Percentiles rank a stretch among this genome's conserved stretches.
These are phyloP conservation scores for Psittacula cyanocephala DNA, from an alignment of 2,113 vertebrate species.

Conservation along the genomic window DNA sequence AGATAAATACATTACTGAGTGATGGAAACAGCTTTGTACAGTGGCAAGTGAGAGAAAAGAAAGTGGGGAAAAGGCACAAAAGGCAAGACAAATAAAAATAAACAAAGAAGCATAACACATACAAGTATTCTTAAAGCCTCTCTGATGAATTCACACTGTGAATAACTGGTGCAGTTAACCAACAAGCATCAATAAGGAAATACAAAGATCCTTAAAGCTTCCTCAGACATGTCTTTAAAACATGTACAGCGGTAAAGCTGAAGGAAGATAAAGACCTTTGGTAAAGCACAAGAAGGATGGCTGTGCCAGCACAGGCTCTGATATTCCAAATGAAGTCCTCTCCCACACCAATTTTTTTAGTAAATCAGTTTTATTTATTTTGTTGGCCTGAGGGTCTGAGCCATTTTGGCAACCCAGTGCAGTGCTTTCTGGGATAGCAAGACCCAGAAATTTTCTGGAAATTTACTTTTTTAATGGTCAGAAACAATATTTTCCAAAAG, in stretches of 20 bases:
- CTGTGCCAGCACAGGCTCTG: not conserved
- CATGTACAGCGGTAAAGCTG: not conserved
- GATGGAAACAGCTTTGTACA: conserved; percentile 8
- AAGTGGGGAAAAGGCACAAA: not conserved
- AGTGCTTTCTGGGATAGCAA: not conserved
- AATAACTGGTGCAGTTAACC: not conserved
- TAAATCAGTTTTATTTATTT: not conserved
- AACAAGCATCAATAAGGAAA: not conserved
- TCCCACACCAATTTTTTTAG: not conserved
- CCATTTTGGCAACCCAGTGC: not conserved
- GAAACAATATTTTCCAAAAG: not conserved
- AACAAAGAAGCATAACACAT: not conserved
- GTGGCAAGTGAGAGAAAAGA: not conserved
- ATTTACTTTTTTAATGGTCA: not conserved
- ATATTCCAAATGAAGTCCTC: not conserved
- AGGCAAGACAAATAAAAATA: not conserved
- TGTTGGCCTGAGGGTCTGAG: not conserved
- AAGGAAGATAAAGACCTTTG: not conserved
- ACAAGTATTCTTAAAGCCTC: not conserved
- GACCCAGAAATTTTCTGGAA: not conserved
- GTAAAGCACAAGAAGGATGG: not conserved
- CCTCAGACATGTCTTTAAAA: not conserved
- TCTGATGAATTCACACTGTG: not conserved
- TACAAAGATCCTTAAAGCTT: not conserved
- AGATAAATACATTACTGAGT: conserved; percentile 2